Conservation (phyloP, 53 echinoderm and acorn worm species). For the Arbacia lixula region DNA sequence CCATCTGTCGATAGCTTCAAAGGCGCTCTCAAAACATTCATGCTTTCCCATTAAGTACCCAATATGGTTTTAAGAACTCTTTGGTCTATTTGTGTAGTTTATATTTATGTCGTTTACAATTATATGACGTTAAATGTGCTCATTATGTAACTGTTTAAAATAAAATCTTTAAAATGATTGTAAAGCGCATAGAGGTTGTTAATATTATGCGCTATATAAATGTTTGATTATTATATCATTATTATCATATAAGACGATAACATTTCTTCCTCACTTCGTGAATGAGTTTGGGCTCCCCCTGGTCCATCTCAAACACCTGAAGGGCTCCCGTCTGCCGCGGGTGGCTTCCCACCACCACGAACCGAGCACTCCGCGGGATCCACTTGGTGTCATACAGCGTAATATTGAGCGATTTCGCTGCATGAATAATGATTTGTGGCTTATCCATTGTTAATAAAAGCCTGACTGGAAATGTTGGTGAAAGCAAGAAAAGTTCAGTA, state of each 20-base stretch:
- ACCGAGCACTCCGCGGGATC: conserved; percentile 96
- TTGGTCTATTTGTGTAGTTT: too few relatives aligned
- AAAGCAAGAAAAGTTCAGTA: too few relatives aligned
- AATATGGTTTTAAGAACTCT: too few relatives aligned
- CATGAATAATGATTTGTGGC: conserved; percentile 92
- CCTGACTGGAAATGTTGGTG: too few relatives aligned
- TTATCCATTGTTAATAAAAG: conserved; percentile 70
- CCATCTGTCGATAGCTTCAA: too few relatives aligned
- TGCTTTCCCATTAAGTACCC: too few relatives aligned
- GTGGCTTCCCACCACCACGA: conserved; percentile 93
- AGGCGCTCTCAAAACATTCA: too few relatives aligned
- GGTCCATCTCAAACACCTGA: conserved; percentile 87
- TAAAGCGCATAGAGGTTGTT: too few relatives aligned
- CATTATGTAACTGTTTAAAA: neutral
- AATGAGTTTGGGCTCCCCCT: conserved; percentile 70
- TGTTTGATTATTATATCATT: too few relatives aligned
- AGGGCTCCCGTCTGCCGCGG: conserved; percentile 90
- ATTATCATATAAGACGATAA: neutral
- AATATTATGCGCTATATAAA: too few relatives aligned
- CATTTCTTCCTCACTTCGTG: conserved; percentile 67
- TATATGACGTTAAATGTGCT: too few relatives aligned
- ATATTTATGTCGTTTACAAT: too few relatives aligned
- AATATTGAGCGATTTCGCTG: conserved; percentile 82
- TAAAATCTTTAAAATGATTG: neutral
- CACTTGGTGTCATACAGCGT: conserved; percentile 90